Conservation (phyloP, 2,888 invertebrate species). For the Bombylius discolor region DNA sequence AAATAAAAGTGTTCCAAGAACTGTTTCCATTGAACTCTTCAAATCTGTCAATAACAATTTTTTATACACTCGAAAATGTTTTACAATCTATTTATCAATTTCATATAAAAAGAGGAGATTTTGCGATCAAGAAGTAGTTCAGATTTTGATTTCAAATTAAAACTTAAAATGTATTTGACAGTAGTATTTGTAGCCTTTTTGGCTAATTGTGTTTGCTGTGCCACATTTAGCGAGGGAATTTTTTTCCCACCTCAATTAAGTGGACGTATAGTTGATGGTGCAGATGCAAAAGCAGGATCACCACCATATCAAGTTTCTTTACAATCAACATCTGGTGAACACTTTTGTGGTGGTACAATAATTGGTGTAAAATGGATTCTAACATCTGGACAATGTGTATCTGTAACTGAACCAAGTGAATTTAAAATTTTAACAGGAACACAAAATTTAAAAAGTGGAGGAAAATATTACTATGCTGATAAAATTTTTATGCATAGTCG, state of each 20-base stretch:
- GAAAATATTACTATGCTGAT: conserved; percentile 22
- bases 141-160: no score
- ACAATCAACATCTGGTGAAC: conserved; percentile 25
- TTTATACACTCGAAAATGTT: no score
- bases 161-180: no score
- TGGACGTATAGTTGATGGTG: background rate
- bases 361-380: conserved; percentile 24
- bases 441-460: conserved; percentile 23
- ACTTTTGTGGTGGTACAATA: conserved; percentile 30
- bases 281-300: background rate
- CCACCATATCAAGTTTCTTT: conserved; percentile 30
- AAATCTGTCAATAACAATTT: no score
- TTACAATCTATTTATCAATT: no score
- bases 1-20: no score
- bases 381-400: conserved; percentile 31
- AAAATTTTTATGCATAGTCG: conserved; percentile 24
- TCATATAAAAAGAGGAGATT: no score
- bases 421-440: conserved; percentile 27
- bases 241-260: background rate
- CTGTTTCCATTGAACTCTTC: no score
- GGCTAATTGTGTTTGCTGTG: background rate
- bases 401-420: conserved; percentile 21
- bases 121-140: no score
- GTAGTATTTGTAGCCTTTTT: no score
- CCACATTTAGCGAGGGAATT: background rate